phyloP scores from a whole-genome alignment of 2,113 vertebrate species.

The Tyrannus savana region DNA sequence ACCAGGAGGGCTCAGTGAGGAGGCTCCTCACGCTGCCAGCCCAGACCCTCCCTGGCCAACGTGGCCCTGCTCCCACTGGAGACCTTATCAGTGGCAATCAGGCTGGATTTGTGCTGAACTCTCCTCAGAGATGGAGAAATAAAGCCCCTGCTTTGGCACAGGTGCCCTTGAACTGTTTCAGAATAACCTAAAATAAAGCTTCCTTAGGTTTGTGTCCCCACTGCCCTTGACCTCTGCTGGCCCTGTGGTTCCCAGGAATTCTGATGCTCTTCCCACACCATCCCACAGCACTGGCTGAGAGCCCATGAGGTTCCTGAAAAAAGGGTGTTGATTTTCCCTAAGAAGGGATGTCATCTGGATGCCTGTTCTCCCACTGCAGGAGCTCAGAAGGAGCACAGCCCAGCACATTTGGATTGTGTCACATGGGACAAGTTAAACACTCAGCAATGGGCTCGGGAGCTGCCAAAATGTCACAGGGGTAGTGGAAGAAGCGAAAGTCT shows the following conservation, averaged over 20 bases:
- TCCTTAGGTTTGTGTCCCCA: neutral
- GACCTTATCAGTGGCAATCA: neutral
- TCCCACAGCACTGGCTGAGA: neutral
- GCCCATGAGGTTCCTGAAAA: neutral
- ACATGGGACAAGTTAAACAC: conserved; percentile 14
- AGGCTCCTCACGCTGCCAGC: neutral
- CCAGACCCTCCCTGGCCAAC: accelerated
- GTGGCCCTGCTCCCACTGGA: neutral
- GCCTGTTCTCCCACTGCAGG: neutral
- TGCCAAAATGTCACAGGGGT: conserved; percentile 27
- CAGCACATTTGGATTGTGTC: neutral
- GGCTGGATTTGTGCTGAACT: neutral
- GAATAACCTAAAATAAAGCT: neutral
- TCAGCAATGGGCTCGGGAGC: neutral
- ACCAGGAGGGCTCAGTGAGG: neutral
- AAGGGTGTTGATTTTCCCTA: neutral
- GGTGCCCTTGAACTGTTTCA: neutral
- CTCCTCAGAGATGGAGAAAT: neutral
- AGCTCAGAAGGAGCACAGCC: neutral
- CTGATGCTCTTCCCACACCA: neutral
- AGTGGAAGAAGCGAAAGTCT: neutral
- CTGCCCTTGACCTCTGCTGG: neutral
- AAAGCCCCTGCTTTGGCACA: neutral
- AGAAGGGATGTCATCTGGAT: neutral
- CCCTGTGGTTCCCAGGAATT: neutral